Conservation (phyloP, 2,888 invertebrate species). For the Apamea sordens region DNA sequence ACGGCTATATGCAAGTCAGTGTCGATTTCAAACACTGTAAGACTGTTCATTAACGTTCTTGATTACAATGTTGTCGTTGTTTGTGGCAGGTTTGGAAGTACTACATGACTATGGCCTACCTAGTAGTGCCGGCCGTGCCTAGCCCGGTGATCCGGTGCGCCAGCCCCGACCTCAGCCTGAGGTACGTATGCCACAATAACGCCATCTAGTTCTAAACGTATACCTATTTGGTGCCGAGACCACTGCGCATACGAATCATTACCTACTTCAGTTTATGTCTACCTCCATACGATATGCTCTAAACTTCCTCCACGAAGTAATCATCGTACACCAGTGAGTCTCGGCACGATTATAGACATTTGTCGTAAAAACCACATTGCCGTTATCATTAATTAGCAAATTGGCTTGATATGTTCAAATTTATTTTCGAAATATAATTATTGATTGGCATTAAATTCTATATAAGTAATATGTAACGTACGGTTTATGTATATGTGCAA, state of each 20-base stretch:
- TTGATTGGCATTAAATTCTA: conserved; percentile 63
- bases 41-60: neutral
- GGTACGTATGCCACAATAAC: conserved; percentile 88
- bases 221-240: conserved; percentile 21
- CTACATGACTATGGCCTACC: conserved; percentile 98
- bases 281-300: neutral
- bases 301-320: neutral
- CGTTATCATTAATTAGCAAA: conserved; percentile 53
- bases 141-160: conserved; percentile 97
- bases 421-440: conserved; percentile 52
- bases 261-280: neutral
- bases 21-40: neutral
- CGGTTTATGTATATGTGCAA: conserved; percentile 61
- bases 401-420: conserved; percentile 63
- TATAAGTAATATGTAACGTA: conserved; percentile 54
- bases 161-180: conserved; percentile 97
- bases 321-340: conserved; percentile 35
- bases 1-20: conserved; percentile 95
- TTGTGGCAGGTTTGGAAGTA: conserved; percentile 96
- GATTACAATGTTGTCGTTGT: neutral
- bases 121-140: conserved; percentile 97
- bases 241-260: conserved; percentile 12
- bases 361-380: conserved; percentile 27
- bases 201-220: conserved; percentile 13
- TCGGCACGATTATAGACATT: conserved; percentile 18